Percentiles rank a stretch among this genome's conserved stretches.
These are phyloP conservation scores for Falco novaeseelandiae DNA, from an alignment of 2,797 vertebrate species.

Conservation along the genomic window DNA sequence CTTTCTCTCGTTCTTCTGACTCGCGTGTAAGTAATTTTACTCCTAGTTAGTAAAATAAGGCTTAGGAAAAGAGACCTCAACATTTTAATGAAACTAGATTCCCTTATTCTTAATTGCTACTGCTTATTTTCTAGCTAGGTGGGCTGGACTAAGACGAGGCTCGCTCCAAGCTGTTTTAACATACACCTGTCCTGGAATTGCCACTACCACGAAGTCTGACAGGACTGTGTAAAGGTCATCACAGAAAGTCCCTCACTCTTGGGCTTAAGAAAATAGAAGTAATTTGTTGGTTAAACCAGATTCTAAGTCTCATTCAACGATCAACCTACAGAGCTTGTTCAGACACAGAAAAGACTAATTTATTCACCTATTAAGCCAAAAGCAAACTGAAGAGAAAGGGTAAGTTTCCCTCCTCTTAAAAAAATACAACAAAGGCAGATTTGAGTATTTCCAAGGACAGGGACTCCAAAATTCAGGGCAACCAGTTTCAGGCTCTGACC, in stretches of 20 bases:
- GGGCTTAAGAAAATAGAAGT: not conserved
- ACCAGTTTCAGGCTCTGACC: not conserved
- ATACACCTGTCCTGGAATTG: not conserved
- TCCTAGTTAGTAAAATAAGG: not conserved
- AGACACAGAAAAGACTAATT: not conserved
- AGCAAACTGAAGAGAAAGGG: not conserved
- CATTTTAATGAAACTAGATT: not conserved
- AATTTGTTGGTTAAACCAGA: not conserved
- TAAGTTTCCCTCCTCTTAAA: not conserved
- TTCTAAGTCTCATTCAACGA: not conserved
- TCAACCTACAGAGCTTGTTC: not conserved
- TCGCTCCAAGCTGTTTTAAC: not conserved
- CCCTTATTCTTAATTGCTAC: not conserved
- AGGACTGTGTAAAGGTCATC: not conserved
- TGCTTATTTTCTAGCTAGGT: not conserved
- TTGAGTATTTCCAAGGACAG: not conserved
- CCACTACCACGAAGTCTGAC: not conserved
- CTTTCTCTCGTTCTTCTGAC: not conserved
- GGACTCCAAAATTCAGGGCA: not conserved
- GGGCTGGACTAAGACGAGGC: not conserved
- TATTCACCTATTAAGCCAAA: not conserved
- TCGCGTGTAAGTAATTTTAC: fast-evolving
- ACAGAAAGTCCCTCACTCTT: not conserved
- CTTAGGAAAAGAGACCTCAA: not conserved
- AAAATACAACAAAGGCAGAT: not conserved